phyloP scores from a whole-genome alignment of 1,140 invertebrate species.

The Mizuhopecten yessoensis region DNA sequence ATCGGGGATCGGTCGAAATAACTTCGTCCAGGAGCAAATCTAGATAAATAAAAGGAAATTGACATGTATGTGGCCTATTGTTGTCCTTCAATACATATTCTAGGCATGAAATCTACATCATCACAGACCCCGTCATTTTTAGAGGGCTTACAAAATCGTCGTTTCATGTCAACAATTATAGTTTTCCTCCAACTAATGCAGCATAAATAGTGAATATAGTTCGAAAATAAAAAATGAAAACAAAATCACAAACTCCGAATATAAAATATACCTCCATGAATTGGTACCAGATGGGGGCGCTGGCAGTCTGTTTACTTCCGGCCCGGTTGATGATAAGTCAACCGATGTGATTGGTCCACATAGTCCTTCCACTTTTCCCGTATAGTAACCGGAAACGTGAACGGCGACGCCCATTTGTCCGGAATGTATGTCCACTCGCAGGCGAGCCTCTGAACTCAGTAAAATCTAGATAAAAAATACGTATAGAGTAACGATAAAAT shows the following conservation, averaged over 20 bases:
- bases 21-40: not conserved
- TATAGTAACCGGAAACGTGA: not conserved
- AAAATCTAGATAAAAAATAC: not conserved
- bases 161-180: too few species aligned
- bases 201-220: too few species aligned
- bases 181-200: too few species aligned
- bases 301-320: not conserved
- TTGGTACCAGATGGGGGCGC: not conserved
- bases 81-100: too few species aligned
- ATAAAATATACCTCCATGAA: not conserved
- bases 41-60: not conserved
- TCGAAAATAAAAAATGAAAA: too few species aligned
- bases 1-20: not conserved
- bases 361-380: not conserved
- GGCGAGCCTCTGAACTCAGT: not conserved
- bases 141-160: too few species aligned
- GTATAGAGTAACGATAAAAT: too few species aligned
- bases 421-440: not conserved
- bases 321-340: not conserved
- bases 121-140: too few species aligned
- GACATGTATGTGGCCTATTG: too few species aligned
- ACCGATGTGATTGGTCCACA: constrained; percentile 10
- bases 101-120: too few species aligned
- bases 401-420: not conserved
- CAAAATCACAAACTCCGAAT: too few species aligned